A percentile compares a stretch with the other conserved stretches of the same genome.
Conservation (phyloP, 2,888 invertebrate species). For the Apeira syringaria region DNA sequence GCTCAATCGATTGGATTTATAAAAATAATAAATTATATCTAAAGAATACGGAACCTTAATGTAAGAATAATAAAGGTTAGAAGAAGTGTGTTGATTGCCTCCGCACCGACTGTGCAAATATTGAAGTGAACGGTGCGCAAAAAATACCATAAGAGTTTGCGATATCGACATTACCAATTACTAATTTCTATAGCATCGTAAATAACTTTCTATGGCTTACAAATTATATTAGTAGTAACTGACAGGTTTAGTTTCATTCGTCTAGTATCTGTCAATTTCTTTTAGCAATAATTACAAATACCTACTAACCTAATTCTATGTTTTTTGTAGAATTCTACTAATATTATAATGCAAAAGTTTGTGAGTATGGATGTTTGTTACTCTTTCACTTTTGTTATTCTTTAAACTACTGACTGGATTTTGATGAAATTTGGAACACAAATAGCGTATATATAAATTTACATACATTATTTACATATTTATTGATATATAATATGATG, state of each 20-base stretch:
- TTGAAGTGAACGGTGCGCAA: constrained; percentile 28
- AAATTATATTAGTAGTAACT: constrained; percentile 7
- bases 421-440: too few relatives aligned
- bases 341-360: too few relatives aligned
- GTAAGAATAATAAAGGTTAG: constrained; percentile 19
- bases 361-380: too few relatives aligned
- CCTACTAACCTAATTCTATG: too few relatives aligned
- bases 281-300: too few relatives aligned
- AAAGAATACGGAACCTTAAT: constrained; percentile 31
- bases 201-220: constrained; percentile 28
- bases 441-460: too few relatives aligned
- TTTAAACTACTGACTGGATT: too few relatives aligned
- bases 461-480: too few relatives aligned
- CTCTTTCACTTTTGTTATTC: too few relatives aligned
- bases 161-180: constrained; percentile 24
- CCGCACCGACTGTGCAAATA: constrained; percentile 27
- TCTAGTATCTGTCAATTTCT: neutral
- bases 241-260: neutral
- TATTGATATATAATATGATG: too few relatives aligned
- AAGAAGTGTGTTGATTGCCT: neutral
- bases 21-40: constrained; percentile 11
- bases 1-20: constrained; percentile 29
- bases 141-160: constrained; percentile 23
- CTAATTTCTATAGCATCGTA: constrained; percentile 26
- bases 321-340: too few relatives aligned